phyloP scores from a whole-genome alignment of 2,113 vertebrate species.

The Embiotoca jacksoni region DNA sequence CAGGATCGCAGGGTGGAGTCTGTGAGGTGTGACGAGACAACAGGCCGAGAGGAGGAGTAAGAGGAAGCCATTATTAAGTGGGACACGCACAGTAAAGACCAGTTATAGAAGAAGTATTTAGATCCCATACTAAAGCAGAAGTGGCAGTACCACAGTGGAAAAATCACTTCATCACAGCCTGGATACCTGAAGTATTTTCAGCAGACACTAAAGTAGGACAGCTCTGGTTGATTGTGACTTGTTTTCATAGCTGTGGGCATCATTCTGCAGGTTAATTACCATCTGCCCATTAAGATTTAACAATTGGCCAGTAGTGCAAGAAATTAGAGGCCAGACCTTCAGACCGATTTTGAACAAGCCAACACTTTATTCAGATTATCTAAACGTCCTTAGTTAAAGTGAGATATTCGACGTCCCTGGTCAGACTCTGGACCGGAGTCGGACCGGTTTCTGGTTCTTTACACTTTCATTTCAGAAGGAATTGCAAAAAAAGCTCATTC shows the following conservation, averaged over 20 bases:
- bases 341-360: neutral
- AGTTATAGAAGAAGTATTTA: neutral
- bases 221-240: neutral
- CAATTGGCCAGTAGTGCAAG: no score
- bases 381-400: no score
- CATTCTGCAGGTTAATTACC: neutral
- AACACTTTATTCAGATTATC: neutral
- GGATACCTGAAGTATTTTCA: no score
- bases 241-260: neutral
- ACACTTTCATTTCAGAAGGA: no score
- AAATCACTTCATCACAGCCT: no score
- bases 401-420: no score
- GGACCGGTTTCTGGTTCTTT: no score
- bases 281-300: neutral
- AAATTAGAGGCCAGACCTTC: neutral
- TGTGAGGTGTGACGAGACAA: slow-evolving; percentile 63
- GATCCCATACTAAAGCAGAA: neutral
- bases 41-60: slow-evolving; percentile 39
- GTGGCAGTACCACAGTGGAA: no score
- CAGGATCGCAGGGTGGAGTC: slow-evolving; percentile 64
- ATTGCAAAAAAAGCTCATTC: no score
- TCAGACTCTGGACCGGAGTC: no score
- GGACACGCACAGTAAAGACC: slow-evolving; percentile 1
- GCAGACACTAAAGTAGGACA: neutral
- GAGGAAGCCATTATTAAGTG: slow-evolving; percentile 35